A percentile compares a stretch with the other conserved stretches of the same genome.
Conservation (phyloP, 2,888 invertebrate genomes). For the Drosophila falleni region DNA sequence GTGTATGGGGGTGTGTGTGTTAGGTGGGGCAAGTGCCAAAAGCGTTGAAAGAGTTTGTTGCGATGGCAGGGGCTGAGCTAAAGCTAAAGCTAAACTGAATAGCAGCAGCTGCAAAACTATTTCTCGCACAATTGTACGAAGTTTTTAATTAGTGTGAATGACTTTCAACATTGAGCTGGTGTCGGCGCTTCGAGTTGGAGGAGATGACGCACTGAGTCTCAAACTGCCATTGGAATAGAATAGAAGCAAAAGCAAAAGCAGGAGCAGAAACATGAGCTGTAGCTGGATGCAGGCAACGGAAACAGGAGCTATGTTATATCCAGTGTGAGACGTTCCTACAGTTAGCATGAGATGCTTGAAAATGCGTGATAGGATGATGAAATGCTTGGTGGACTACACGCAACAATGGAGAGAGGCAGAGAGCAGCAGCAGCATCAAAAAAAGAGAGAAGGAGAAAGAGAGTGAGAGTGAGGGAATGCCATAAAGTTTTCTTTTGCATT, state of each 20-base stretch:
- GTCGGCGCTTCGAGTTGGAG: conserved; percentile 38
- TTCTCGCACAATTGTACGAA: conserved; percentile 80
- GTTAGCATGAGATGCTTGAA: conserved; percentile 68
- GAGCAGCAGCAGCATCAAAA: not conserved
- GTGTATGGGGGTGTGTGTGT: not conserved
- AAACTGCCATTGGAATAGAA: not conserved
- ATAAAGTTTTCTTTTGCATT: conserved; percentile 55
- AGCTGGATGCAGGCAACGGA: not conserved
- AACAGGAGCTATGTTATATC: conserved; percentile 15
- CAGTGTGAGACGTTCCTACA: conserved; percentile 33
- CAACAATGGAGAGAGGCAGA: not conserved
- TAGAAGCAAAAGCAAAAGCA: conserved; percentile 12
- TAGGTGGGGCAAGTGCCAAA: conserved; percentile 29
- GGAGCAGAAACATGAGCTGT: conserved; percentile 4
- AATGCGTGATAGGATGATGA: conserved; percentile 58
- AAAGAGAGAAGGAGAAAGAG: not conserved
- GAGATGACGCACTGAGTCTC: conserved; percentile 17
- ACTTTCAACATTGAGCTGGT: conserved; percentile 75
- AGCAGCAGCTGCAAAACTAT: conserved; percentile 78
- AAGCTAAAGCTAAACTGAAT: conserved; percentile 52
- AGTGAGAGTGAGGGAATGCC: conserved; percentile 23
- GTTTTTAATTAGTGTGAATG: conserved; percentile 84
- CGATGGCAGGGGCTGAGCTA: conserved; percentile 13
- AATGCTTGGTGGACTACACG: conserved; percentile 28
- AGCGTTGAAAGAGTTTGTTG: conserved; percentile 31